Evolutionary conservation across 2,888 invertebrate genomes (phyloP).

Genomic region (Machimus rusticus): DNA sequence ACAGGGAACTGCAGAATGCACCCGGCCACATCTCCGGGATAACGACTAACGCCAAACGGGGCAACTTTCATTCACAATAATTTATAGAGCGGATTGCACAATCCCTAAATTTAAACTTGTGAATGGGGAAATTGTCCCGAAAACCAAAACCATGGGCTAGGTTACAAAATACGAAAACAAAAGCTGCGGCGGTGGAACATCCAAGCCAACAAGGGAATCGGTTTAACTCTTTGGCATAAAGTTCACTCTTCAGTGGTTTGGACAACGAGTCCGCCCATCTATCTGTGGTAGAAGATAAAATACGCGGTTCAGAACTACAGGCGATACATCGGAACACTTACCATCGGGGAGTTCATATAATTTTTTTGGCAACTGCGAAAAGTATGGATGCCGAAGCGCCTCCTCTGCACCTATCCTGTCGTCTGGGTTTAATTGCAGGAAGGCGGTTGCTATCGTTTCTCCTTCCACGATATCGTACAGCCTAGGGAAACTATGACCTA

Average conservation of each 20-base stretch:
- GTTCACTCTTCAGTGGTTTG: neutral
- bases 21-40: neutral
- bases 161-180: neutral
- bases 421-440: slow-evolving; percentile 87
- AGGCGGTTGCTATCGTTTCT: slow-evolving; percentile 83
- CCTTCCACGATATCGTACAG: slow-evolving; percentile 90
- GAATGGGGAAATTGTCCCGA: neutral
- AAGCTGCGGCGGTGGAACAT: neutral
- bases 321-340: slow-evolving; percentile 64
- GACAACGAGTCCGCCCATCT: neutral
- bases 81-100: neutral
- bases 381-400: slow-evolving; percentile 90
- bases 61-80: neutral
- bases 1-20: neutral
- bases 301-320: neutral
- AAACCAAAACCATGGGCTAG: neutral
- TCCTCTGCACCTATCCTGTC: slow-evolving; percentile 85
- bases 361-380: slow-evolving; percentile 87
- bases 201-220: neutral
- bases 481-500: slow-evolving; percentile 88
- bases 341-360: slow-evolving; percentile 92
- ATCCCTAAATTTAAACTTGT: neutral
- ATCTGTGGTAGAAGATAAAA: neutral
- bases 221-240: slow-evolving; percentile 5
- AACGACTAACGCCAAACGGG: neutral